Percentiles rank a stretch among this genome's conserved stretches.
Evolutionary conservation across 2,113 vertebrate species (phyloP).

Genomic region (Dermatemys mawii): DNA sequence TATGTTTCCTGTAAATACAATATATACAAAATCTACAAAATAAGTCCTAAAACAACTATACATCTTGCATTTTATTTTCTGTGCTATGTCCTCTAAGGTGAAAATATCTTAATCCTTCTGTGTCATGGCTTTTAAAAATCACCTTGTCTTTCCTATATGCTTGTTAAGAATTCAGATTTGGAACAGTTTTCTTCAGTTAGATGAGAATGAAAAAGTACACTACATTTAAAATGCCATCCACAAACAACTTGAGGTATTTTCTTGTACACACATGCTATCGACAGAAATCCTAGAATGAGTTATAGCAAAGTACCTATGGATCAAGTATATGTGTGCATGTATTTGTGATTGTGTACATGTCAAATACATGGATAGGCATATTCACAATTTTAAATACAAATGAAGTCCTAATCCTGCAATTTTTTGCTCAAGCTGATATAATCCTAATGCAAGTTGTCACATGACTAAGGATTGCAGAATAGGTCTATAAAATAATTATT

Average conservation of each 20-base stretch:
- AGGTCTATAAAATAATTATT: not conserved
- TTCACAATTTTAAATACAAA: not conserved
- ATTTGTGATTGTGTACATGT: not conserved
- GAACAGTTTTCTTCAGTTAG: conserved; percentile 9
- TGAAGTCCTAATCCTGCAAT: rapidly evolving
- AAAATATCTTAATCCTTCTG: not conserved
- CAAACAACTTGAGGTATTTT: not conserved
- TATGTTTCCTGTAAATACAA: not conserved
- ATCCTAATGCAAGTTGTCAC: rapidly evolving
- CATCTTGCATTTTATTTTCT: conserved; percentile 35
- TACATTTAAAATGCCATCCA: not conserved
- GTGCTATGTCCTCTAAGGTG: conserved; percentile 12
- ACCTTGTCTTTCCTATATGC: not conserved
- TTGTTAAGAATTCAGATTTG: not conserved
- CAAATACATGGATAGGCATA: not conserved
- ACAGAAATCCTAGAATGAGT: not conserved
- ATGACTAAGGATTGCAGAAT: not conserved
- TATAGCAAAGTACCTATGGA: not conserved
- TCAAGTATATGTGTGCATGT: not conserved
- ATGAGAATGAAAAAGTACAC: not conserved
- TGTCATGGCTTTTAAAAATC: conserved; percentile 19
- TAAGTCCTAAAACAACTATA: conserved; percentile 8
- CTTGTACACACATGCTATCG: not conserved
- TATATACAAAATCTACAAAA: not conserved
- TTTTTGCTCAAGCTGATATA: not conserved